Percentiles rank a stretch among this genome's conserved stretches.
Evolutionary conservation across 2,113 vertebrate species (phyloP).

Genomic region (Raja brachyura): DNA sequence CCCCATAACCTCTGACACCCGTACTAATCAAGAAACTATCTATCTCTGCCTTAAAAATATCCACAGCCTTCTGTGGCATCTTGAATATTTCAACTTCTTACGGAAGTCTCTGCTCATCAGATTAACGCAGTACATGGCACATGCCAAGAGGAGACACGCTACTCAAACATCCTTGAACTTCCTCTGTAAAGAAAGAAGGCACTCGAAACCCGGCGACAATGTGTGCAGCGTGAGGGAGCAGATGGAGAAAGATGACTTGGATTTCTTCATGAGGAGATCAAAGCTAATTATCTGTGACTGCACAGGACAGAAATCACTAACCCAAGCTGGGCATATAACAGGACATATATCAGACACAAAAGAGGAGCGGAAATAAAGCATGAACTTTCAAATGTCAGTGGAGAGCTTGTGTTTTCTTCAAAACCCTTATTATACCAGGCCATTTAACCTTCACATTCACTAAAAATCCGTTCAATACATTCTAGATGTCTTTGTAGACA

Average conservation of each 20-base stretch:
- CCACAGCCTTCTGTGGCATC: too few relatives aligned
- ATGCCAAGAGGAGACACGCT: not conserved
- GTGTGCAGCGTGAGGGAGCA: not conserved
- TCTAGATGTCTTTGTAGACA: too few relatives aligned
- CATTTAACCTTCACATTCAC: not conserved
- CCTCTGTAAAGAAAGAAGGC: not conserved
- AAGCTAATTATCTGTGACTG: constrained; percentile 27
- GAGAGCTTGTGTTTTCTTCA: not conserved
- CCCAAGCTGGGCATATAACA: not conserved
- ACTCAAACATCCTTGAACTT: constrained; percentile 23
- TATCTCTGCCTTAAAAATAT: too few relatives aligned
- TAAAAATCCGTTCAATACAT: not conserved
- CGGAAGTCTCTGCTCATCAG: not conserved
- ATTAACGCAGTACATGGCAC: not conserved
- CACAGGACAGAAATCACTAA: constrained; percentile 1
- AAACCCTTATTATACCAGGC: not conserved
- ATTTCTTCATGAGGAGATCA: not conserved
- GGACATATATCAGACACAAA: constrained; percentile 18
- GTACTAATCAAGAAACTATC: too few relatives aligned
- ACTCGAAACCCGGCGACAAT: not conserved
- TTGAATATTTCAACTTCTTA: not conserved
- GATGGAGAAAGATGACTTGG: not conserved
- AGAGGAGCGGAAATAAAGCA: not conserved
- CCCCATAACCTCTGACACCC: too few relatives aligned
- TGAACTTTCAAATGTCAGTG: not conserved